Evolutionary conservation across 2,113 vertebrate genomes (phyloP).

Genomic region (Polyodon spathula): DNA sequence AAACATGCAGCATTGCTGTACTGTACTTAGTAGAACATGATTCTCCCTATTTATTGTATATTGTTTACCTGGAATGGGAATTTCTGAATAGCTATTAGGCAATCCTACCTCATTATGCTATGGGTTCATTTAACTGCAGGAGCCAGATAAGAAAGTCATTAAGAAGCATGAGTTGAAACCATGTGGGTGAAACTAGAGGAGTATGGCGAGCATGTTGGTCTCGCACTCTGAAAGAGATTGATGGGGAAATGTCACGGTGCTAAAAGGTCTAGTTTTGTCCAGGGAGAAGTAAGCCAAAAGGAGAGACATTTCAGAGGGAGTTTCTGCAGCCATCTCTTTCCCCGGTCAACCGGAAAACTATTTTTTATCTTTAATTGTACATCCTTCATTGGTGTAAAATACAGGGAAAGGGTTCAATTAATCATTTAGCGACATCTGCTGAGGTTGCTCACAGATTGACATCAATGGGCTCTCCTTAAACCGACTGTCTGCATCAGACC

Average conservation of each 20-base stretch:
- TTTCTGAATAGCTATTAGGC: conserved; percentile 8
- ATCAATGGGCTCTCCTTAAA: conserved; percentile 62
- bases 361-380: conserved; percentile 29
- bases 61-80: conserved; percentile 5
- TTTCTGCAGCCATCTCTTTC: conserved; percentile 17
- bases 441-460: conserved; percentile 55
- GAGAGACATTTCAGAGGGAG: background rate
- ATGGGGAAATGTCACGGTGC: conserved; percentile 36
- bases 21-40: background rate
- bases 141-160: conserved; percentile 49
- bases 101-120: conserved; percentile 5
- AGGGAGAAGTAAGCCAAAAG: conserved; percentile 22
- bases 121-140: conserved; percentile 49
- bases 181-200: conserved; percentile 30
- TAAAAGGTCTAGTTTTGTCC: conserved; percentile 31
- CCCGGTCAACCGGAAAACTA: conserved; percentile 15
- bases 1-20: too few species aligned
- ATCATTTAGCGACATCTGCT: conserved; percentile 48
- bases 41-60: background rate
- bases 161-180: conserved; percentile 33
- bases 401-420: conserved; percentile 48
- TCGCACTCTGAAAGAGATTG: conserved; percentile 35
- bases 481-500: conserved; percentile 61
- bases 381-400: conserved; percentile 48
- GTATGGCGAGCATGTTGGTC: conserved; percentile 32